These are phyloP conservation scores for Berghia stephanieae DNA, from an alignment of 1,140 invertebrate species.

Conservation along the genomic window DNA sequence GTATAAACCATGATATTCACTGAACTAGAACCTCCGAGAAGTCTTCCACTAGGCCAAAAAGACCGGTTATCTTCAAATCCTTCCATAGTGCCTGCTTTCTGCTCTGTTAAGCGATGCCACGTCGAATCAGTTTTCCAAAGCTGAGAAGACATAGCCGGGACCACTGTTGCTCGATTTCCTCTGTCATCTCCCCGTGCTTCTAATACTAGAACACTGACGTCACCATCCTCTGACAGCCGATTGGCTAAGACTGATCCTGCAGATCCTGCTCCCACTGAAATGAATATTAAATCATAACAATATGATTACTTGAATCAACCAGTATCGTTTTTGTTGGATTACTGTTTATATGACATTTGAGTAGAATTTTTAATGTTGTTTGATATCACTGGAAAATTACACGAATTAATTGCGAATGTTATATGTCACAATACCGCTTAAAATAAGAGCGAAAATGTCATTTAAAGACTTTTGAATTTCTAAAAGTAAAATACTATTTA, in stretches of 20 bases:
- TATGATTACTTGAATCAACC: too few relatives aligned
- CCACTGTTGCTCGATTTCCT: background rate
- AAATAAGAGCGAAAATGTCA: too few relatives aligned
- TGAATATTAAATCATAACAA: too few relatives aligned
- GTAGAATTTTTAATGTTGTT: too few relatives aligned
- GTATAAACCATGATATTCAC: conserved; percentile 29
- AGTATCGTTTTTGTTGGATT: too few relatives aligned
- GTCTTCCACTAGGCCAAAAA: conserved; percentile 16
- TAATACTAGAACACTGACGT: conserved; percentile 25
- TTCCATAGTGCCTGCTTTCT: background rate
- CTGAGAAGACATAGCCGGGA: background rate
- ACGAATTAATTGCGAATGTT: too few relatives aligned
- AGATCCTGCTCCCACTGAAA: conserved; percentile 35
- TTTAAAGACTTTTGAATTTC: too few relatives aligned
- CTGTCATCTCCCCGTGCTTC: conserved; percentile 32
- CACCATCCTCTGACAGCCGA: conserved; percentile 31
- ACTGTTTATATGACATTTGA: too few relatives aligned
- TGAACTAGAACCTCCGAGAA: conserved; percentile 29
- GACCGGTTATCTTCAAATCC: background rate
- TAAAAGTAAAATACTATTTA: too few relatives aligned
- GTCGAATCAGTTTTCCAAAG: background rate
- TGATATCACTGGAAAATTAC: too few relatives aligned
- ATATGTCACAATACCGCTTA: too few relatives aligned
- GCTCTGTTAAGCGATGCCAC: background rate
- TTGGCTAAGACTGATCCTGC: conserved; percentile 33